Evolutionary conservation across 2,888 invertebrate genomes (phyloP).

Genomic region (Nephrotoma guestfalica): DNA sequence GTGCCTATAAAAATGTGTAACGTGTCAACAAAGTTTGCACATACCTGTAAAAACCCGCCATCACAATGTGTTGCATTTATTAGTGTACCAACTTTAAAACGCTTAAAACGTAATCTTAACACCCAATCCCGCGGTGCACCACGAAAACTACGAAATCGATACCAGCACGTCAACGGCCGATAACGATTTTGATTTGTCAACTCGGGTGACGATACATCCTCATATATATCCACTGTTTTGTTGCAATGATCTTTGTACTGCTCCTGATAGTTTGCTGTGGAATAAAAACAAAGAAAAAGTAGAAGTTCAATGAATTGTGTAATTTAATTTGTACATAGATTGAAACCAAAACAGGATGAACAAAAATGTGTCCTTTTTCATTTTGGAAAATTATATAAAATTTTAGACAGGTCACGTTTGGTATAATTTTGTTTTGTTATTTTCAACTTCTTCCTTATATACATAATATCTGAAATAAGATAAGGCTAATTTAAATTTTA

Average conservation of each 20-base stretch:
- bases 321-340: not conserved
- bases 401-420: not conserved
- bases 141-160: slow-evolving; percentile 75
- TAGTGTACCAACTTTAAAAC: slow-evolving; percentile 79
- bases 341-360: not conserved
- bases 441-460: not conserved
- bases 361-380: not conserved
- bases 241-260: slow-evolving; percentile 68
- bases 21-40: not conserved
- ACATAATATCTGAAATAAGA: not conserved
- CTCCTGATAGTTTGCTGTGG: slow-evolving; percentile 15
- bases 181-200: slow-evolving; percentile 70
- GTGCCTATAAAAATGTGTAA: not conserved
- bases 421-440: not conserved
- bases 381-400: not conserved
- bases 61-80: slow-evolving; percentile 78
- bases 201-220: slow-evolving; percentile 78
- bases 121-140: slow-evolving; percentile 86
- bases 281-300: not conserved
- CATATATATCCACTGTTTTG: slow-evolving; percentile 87
- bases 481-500: not conserved
- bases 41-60: slow-evolving; percentile 78
- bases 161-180: slow-evolving; percentile 76
- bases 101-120: slow-evolving; percentile 75
- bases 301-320: not conserved